A percentile compares a stretch with the other conserved stretches of the same genome.
Conservation (phyloP, 1,140 invertebrate genomes). For the Cherax quadricarinatus region DNA sequence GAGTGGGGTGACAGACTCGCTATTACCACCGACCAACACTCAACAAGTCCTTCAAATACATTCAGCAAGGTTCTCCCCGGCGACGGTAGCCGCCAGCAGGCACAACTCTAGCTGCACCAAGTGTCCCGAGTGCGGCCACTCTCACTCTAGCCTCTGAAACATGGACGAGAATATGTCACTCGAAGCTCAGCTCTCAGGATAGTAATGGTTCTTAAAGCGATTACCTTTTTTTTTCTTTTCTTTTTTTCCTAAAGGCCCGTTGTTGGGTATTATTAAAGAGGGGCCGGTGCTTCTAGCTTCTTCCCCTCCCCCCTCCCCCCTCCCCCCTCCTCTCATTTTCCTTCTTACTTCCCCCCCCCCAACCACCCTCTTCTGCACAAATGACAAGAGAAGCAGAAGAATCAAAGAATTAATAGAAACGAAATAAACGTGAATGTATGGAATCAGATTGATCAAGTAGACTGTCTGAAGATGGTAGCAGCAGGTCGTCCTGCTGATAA, state of each 20-base stretch:
- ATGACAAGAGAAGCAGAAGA: background rate
- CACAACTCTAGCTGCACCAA: too few relatives aligned
- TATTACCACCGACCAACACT: background rate
- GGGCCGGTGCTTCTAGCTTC: background rate
- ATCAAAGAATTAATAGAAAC: background rate
- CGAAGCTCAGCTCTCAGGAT: background rate
- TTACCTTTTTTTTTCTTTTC: constrained; percentile 23
- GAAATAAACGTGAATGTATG: background rate
- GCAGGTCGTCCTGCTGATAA: too few relatives aligned
- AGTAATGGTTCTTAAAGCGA: constrained; percentile 64
- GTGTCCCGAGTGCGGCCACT: too few relatives aligned
- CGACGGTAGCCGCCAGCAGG: too few relatives aligned
- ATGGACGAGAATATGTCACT: background rate
- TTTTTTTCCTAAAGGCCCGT: constrained; percentile 43
- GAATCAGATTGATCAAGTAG: too few relatives aligned
- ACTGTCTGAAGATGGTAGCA: too few relatives aligned
- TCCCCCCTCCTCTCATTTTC: background rate
- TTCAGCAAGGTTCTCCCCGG: too few relatives aligned
- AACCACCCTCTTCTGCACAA: too few relatives aligned
- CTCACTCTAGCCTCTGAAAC: background rate
- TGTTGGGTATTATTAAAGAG: constrained; percentile 62
- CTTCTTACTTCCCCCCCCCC: too few relatives aligned
- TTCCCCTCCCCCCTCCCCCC: background rate
- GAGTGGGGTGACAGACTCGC: background rate
- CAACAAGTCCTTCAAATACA: too few relatives aligned